These are phyloP conservation scores for Euthynnus affinis DNA, from an alignment of 2,797 vertebrate genomes.

Conservation along the genomic window DNA sequence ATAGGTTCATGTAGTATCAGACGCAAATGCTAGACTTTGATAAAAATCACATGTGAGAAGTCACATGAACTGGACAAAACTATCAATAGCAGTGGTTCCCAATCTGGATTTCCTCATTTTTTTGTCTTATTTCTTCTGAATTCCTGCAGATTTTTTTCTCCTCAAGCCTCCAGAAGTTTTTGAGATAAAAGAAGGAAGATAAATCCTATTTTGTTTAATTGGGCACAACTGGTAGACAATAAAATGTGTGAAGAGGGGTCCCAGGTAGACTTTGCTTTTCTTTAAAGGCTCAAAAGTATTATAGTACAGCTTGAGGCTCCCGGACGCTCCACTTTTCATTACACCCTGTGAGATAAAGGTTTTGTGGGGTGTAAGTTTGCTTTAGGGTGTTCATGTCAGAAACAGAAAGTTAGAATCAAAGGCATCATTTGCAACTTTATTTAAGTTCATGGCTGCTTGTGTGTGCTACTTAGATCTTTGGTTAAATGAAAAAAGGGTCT, in stretches of 20 bases:
- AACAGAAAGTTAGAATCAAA: too few species aligned
- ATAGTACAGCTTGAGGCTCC: not conserved
- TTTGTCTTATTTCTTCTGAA: too few species aligned
- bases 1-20: not conserved
- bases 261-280: too few species aligned
- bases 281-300: too few species aligned
- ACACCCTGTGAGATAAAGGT: not conserved
- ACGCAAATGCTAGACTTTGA: not conserved
- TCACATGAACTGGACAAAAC: not conserved
- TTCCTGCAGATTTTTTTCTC: too few species aligned
- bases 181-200: too few species aligned
- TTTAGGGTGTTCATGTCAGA: not conserved
- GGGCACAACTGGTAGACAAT: too few species aligned
- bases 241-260: too few species aligned
- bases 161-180: too few species aligned
- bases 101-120: too few species aligned
- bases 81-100: not conserved
- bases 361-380: not conserved
- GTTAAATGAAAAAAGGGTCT: not conserved
- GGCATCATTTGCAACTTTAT: not conserved
- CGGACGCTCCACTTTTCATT: too few species aligned
- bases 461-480: conserved; percentile 2
- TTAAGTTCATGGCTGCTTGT: not conserved
- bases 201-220: too few species aligned
- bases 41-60: not conserved